These are phyloP conservation scores for Dromas ardeola DNA, from an alignment of 2,113 vertebrate species.

Conservation along the genomic window DNA sequence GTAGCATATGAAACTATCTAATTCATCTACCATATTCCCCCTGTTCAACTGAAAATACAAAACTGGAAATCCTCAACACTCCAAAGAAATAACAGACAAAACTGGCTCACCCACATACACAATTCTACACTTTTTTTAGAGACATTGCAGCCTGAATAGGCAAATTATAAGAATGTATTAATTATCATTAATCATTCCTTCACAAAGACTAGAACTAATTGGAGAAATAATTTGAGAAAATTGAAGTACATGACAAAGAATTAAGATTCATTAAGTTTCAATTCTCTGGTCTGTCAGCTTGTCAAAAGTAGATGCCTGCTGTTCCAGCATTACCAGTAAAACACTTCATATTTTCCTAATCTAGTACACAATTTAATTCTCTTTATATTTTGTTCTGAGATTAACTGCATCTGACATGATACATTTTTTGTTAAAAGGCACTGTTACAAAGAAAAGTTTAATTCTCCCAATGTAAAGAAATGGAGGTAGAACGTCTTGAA, in stretches of 20 bases:
- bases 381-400: slow-evolving; percentile 42
- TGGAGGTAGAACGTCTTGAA: slow-evolving; percentile 30
- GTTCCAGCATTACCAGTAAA: slow-evolving; percentile 31
- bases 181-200: slow-evolving; percentile 79
- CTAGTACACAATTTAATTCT: slow-evolving; percentile 28
- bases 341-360: neutral
- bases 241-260: slow-evolving; percentile 68
- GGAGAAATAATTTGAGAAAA: slow-evolving; percentile 76
- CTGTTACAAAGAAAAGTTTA: slow-evolving; percentile 3
- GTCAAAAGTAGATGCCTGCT: slow-evolving; percentile 67
- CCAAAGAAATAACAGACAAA: neutral
- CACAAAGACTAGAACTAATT: slow-evolving; percentile 75
- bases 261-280: slow-evolving; percentile 77
- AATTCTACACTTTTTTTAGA: slow-evolving; percentile 29
- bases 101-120: neutral
- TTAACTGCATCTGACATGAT: slow-evolving; percentile 5
- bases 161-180: slow-evolving; percentile 69
- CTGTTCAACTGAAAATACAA: neutral
- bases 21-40: neutral
- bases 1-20: neutral
- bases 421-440: neutral
- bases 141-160: slow-evolving; percentile 60
- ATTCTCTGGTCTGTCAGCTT: slow-evolving; percentile 73
- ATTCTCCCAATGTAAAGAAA: too few species aligned
- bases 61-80: neutral